A percentile compares a stretch with the other conserved stretches of the same genome.
These are phyloP conservation scores for Diogma glabrata DNA, from an alignment of 2,888 invertebrate species.

Conservation along the genomic window DNA sequence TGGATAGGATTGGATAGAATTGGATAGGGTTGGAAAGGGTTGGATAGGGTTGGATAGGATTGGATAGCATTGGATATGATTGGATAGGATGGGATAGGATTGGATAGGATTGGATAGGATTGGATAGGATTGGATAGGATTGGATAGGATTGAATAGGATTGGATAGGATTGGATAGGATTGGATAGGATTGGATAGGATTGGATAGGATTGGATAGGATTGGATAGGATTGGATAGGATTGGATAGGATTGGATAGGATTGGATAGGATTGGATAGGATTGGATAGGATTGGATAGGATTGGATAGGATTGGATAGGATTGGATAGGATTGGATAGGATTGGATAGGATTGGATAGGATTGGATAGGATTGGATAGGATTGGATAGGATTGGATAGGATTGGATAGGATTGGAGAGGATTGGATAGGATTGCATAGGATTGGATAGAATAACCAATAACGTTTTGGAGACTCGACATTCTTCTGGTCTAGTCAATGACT, in stretches of 20 bases:
- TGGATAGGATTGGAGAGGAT: too few relatives aligned
- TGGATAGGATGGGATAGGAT: not conserved
- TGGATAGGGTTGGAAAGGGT: not conserved
- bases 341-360: not conserved
- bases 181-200: not conserved
- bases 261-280: not conserved
- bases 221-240: not conserved
- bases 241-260: not conserved
- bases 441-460: too few relatives aligned
- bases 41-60: not conserved
- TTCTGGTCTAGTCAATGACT: too few relatives aligned
- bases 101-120: not conserved
- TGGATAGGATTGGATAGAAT: not conserved
- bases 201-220: not conserved
- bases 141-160: too few relatives aligned
- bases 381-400: not conserved
- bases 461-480: too few relatives aligned
- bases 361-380: not conserved
- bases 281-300: not conserved
- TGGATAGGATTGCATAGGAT: too few relatives aligned
- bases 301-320: not conserved
- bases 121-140: not conserved
- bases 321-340: not conserved
- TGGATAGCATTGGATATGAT: not conserved
- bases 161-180: not conserved